Evolutionary conservation across 2,113 vertebrate genomes (phyloP).

Genomic region (Nerophis ophidion): DNA sequence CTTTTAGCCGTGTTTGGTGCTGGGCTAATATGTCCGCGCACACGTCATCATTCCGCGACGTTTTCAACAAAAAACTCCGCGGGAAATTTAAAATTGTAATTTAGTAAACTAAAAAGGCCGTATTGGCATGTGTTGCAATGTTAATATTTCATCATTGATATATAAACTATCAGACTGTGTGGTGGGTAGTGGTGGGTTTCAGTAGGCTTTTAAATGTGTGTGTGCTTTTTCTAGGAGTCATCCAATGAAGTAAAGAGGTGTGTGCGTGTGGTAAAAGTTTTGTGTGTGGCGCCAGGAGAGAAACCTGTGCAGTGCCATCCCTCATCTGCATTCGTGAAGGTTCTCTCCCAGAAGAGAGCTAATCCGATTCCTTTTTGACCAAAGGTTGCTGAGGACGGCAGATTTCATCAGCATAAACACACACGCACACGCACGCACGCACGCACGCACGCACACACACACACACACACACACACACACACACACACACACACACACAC

Average conservation of each 20-base stretch:
- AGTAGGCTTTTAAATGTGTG: too few species aligned
- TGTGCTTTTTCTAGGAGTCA: not conserved
- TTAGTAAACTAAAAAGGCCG: too few species aligned
- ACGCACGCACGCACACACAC: slow-evolving; percentile 15
- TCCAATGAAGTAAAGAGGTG: too few species aligned
- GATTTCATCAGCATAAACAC: slow-evolving; percentile 62
- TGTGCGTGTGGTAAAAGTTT: not conserved
- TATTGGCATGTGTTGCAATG: too few species aligned
- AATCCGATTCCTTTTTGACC: slow-evolving; percentile 67
- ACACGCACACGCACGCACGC: slow-evolving; percentile 14
- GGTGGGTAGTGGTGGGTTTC: too few species aligned
- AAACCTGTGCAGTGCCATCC: slow-evolving; percentile 57
- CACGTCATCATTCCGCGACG: too few species aligned
- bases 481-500: slow-evolving; percentile 25
- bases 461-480: slow-evolving; percentile 18
- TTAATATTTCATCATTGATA: too few species aligned
- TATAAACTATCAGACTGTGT: too few species aligned
- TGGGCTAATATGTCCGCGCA: too few species aligned
- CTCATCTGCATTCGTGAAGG: slow-evolving; percentile 70
- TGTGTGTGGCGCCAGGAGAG: slow-evolving; percentile 42
- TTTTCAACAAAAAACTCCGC: too few species aligned
- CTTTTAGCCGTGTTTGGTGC: too few species aligned
- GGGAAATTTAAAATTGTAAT: too few species aligned
- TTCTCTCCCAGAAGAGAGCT: slow-evolving; percentile 63
- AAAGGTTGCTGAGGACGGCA: slow-evolving; percentile 67